Base-by-base conservation (phyloP, 2,888 invertebrate genomes). In the Eristalis tenax region DNA sequence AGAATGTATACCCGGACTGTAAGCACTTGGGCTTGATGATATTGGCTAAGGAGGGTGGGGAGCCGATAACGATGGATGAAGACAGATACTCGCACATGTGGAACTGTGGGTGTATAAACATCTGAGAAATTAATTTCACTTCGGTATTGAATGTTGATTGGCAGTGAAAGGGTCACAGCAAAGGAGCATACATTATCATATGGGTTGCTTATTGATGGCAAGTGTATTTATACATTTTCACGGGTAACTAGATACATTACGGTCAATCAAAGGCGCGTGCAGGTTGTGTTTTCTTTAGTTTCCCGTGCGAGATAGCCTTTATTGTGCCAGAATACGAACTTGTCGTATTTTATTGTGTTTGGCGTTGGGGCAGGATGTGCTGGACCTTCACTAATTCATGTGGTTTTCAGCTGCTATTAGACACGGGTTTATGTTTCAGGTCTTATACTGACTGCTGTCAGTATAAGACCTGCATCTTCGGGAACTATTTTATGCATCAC, bases 141-240 rank as follows among this genome's bases (percentile, higher is more conserved):
- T 71, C 59, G 70, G 63, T 61, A 75, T 61, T 65, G 79, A 70
- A 80, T 80, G 59, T 63, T 76, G 84, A 80, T 76, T 71, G 71
- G 28, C 66, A 80, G 32, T 74, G 68, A 79, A 84, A 63, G 74
- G 84, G 71, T 68, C 43, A 68, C 28, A 68, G 66, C 23, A 61
- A 43, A 56, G 40, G 66, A 63, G 66, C 76, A 80, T 84, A 71
- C 76, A 84, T 80, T 76, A 76, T 63, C 38, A 71, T 71, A 68
- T 43, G 76, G 71, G 40, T 11, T 73, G 76, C 43, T 78, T 74
- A 50, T 18, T 69, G 70, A 79, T 23, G 43, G 43, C 32, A 32
- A 59, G 35, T 77, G 76, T 35, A 63, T 76, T 35, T 40, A 26
- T 43, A 68, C 22, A 61, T 43, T 68, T 68, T 40, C 43, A 68